Percentiles rank a stretch among this genome's conserved stretches.
Conservation (phyloP, 2,888 invertebrate species). For the Drosophila anomelani region DNA sequence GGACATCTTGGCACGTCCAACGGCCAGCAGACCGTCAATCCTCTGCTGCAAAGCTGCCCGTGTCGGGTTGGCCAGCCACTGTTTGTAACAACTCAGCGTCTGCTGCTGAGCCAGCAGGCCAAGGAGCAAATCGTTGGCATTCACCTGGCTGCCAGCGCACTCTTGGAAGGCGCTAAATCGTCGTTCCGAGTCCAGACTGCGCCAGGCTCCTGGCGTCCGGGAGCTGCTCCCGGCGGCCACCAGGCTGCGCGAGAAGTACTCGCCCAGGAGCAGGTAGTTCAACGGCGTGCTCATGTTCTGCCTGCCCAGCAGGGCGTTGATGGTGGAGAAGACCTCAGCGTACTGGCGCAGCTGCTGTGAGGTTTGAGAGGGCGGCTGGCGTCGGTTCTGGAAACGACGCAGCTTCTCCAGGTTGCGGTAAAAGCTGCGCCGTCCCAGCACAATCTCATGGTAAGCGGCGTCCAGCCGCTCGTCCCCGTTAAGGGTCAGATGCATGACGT, state of each 20-base stretch:
- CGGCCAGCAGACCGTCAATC: conserved; percentile 59
- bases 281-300: conserved; percentile 74
- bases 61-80: conserved; percentile 67
- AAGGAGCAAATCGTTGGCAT: conserved; percentile 76
- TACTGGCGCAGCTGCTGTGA: conserved; percentile 64
- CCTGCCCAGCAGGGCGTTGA: conserved; percentile 70
- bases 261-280: conserved; percentile 74
- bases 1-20: conserved; percentile 64
- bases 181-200: conserved; percentile 82
- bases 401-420: conserved; percentile 82
- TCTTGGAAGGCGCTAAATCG: conserved; percentile 70
- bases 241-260: conserved; percentile 77
- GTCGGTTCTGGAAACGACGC: conserved; percentile 69
- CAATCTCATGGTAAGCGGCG: conserved; percentile 69
- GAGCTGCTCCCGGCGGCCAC: conserved; percentile 79
- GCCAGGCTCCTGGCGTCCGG: conserved; percentile 80
- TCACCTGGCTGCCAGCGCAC: conserved; percentile 50
- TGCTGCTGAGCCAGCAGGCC: conserved; percentile 74
- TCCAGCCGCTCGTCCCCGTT: conserved; percentile 80
- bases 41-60: conserved; percentile 45
- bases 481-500: conserved; percentile 78
- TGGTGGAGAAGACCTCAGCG: conserved; percentile 67
- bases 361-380: conserved; percentile 16
- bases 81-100: conserved; percentile 60
- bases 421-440: conserved; percentile 77